phyloP scores from a whole-genome alignment of 2,113 vertebrate genomes.

The Melanerpes aurifrons region DNA sequence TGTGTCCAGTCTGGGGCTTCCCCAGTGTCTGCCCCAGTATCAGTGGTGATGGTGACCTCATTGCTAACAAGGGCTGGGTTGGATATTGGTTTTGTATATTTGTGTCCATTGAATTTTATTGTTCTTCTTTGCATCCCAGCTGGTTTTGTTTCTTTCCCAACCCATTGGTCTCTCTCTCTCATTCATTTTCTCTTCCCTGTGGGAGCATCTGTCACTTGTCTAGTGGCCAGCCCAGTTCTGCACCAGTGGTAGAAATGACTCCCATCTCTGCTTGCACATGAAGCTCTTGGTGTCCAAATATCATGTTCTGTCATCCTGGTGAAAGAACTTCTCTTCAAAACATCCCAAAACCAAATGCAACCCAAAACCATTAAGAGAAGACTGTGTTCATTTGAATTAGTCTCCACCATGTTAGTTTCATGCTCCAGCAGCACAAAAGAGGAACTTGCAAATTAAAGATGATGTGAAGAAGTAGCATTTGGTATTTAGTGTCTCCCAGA shows the following conservation, averaged over 20 bases:
- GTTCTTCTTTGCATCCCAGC: too few species aligned
- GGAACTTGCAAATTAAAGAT: background rate
- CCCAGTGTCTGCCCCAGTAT: too few species aligned
- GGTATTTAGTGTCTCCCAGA: background rate
- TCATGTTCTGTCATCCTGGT: accelerated
- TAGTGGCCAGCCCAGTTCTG: too few species aligned
- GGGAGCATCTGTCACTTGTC: too few species aligned
- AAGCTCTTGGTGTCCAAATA: background rate
- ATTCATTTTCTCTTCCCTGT: too few species aligned
- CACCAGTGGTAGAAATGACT: background rate
- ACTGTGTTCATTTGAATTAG: background rate
- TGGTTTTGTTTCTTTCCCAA: too few species aligned
- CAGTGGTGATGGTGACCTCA: too few species aligned
- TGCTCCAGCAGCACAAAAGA: background rate
- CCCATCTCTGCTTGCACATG: background rate
- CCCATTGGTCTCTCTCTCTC: too few species aligned
- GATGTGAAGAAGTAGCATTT: background rate
- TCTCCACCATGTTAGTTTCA: background rate
- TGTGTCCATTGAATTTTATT: too few species aligned
- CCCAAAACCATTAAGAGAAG: accelerated
- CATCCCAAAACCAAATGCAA: background rate
- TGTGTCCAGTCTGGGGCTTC: too few species aligned
- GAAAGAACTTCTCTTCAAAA: background rate
- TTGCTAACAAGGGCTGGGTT: too few species aligned
- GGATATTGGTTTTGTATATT: too few species aligned